Evolutionary conservation across 2,113 vertebrate genomes (phyloP).

Genomic region (Eonycteris spelaea): DNA sequence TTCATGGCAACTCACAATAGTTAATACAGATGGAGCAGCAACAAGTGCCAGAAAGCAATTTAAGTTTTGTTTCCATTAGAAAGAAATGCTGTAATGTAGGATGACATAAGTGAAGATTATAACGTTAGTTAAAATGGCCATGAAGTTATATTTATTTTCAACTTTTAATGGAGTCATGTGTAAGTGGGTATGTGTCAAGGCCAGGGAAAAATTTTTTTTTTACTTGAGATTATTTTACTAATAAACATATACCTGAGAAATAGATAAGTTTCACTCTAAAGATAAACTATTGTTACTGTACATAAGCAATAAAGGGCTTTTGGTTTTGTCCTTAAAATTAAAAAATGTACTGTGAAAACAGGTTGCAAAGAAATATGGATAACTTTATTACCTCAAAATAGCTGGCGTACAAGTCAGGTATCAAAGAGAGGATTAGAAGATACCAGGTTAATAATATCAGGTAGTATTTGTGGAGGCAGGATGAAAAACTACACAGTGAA

Average conservation of each 20-base stretch:
- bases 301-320: not conserved
- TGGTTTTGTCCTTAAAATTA: not conserved
- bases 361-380: not conserved
- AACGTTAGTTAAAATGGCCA: not conserved
- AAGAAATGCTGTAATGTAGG: not conserved
- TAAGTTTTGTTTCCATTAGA: constrained; percentile 2
- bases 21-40: not conserved
- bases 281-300: not conserved
- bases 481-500: not conserved
- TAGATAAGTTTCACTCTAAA: not conserved
- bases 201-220: not conserved
- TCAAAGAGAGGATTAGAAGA: not conserved
- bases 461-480: not conserved
- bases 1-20: not conserved
- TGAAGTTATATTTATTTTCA: not conserved
- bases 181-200: not conserved
- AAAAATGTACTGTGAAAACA: not conserved
- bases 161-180: not conserved
- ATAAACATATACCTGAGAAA: not conserved
- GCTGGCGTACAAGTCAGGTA: not conserved
- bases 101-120: not conserved
- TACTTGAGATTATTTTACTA: not conserved
- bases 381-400: not conserved
- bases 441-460: not conserved
- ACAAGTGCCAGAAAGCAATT: not conserved